Conservation (phyloP, 2,113 vertebrate species). For the Camelus bactrianus region DNA sequence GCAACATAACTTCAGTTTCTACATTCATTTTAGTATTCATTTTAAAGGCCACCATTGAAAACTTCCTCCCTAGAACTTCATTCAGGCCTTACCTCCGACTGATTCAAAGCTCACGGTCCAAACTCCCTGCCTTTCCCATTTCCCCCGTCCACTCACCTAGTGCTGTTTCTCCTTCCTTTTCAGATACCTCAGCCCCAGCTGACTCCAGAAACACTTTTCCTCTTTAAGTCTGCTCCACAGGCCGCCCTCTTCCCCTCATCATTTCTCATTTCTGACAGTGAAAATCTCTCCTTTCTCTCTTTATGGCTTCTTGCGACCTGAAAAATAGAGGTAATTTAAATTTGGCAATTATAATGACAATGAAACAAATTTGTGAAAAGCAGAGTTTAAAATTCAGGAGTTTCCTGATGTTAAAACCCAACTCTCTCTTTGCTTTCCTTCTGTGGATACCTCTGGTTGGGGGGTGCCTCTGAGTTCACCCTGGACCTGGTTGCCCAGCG, state of each 20-base stretch:
- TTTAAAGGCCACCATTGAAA: background rate
- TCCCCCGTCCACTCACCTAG: accelerated
- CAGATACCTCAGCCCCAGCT: accelerated
- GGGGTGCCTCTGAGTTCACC: background rate
- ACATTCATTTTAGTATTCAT: background rate
- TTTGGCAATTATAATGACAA: constrained; percentile 35
- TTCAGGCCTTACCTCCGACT: background rate
- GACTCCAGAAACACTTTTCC: background rate
- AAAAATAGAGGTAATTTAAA: constrained; percentile 69
- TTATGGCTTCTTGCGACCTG: background rate
- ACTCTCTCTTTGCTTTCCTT: background rate
- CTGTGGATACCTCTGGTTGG: background rate
- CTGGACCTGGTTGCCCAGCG: background rate
- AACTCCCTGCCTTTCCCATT: accelerated
- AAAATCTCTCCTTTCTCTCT: constrained; percentile 42
- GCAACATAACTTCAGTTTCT: background rate
- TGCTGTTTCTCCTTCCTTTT: background rate
- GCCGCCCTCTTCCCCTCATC: background rate
- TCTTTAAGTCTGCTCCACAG: background rate
- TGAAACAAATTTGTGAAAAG: constrained; percentile 7
- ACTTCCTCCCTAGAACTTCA: background rate
- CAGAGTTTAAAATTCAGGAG: constrained; percentile 36
- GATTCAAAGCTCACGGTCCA: background rate
- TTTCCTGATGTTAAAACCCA: background rate
- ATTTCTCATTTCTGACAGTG: constrained; percentile 7